Conservation (phyloP, 2,888 invertebrate genomes). For the Drosophila nigricruria region DNA sequence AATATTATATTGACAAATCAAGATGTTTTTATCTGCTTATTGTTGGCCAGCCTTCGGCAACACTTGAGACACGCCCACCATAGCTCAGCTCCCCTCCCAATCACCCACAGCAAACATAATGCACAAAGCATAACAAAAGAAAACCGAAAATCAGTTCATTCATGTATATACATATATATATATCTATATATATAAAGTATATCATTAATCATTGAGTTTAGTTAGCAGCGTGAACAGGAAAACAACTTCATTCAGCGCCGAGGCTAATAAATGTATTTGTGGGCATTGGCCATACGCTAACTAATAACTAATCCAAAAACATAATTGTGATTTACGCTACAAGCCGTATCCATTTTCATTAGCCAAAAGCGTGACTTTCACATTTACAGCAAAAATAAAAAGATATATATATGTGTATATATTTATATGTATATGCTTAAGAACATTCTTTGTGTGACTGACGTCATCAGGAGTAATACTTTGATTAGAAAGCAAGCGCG, state of each 20-base stretch:
- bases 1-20: conserved; percentile 76
- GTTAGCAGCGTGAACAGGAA: conserved; percentile 6
- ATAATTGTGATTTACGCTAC: conserved; percentile 69
- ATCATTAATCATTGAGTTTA: conserved; percentile 69
- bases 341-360: conserved; percentile 44
- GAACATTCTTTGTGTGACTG: conserved; percentile 14
- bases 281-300: conserved; percentile 45
- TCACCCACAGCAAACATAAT: conserved; percentile 29
- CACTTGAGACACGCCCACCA: conserved; percentile 35
- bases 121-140: conserved; percentile 41
- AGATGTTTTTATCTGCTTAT: conserved; percentile 69
- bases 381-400: conserved; percentile 2
- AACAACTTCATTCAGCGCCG: conserved; percentile 26
- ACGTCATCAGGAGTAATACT: conserved; percentile 7
- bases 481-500: not conserved
- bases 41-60: conserved; percentile 33
- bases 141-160: conserved; percentile 67
- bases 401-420: not conserved
- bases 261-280: conserved; percentile 47
- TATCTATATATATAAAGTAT: conserved; percentile 10
- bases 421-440: conserved; percentile 12
- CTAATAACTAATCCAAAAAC: conserved; percentile 62
- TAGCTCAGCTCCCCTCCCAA: not conserved
- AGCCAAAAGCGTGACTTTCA: conserved; percentile 45
- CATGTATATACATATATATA: conserved; percentile 31